These are phyloP conservation scores for Trichopria drosophilae DNA, from an alignment of 2,888 invertebrate species.

Conservation along the genomic window DNA sequence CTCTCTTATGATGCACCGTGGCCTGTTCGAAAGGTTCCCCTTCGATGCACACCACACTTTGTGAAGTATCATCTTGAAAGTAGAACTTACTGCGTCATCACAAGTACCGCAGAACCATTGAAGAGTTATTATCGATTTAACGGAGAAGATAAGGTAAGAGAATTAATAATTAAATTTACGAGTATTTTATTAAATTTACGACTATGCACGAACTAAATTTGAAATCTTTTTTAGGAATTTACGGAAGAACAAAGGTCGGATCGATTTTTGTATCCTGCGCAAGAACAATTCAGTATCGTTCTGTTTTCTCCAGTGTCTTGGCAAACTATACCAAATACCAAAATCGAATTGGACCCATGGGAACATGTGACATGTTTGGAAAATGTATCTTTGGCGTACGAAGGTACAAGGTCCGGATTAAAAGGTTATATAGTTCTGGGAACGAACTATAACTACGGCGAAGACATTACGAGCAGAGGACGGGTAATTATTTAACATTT, in stretches of 20 bases:
- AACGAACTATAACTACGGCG: constrained; percentile 96
- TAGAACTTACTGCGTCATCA: constrained; percentile 90
- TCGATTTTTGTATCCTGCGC: constrained; percentile 83
- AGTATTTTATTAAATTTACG: too few relatives aligned
- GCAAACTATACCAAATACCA: constrained; percentile 88
- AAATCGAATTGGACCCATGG: constrained; percentile 90
- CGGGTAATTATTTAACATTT: constrained; percentile 70
- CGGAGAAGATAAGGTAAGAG: constrained; percentile 92
- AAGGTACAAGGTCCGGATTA: constrained; percentile 91
- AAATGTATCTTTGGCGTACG: constrained; percentile 86
- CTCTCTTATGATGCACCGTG: constrained; percentile 92
- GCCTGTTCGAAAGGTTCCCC: constrained; percentile 95
- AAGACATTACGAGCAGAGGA: constrained; percentile 96
- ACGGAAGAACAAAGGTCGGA: constrained; percentile 64
- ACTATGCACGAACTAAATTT: too few relatives aligned
- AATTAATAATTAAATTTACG: too few relatives aligned
- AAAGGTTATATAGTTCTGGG: constrained; percentile 94
- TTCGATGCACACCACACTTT: constrained; percentile 88
- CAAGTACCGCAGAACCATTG: constrained; percentile 74
- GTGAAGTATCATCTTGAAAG: constrained; percentile 93
- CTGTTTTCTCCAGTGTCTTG: constrained; percentile 88
- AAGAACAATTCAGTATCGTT: constrained; percentile 85
- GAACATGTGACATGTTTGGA: constrained; percentile 94
- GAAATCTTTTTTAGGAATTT: too few relatives aligned
- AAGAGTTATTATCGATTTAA: constrained; percentile 86